Percentiles rank a stretch among this genome's conserved stretches.
These are phyloP conservation scores for Spodoptera litura DNA, from an alignment of 1,140 invertebrate genomes.

Conservation along the genomic window DNA sequence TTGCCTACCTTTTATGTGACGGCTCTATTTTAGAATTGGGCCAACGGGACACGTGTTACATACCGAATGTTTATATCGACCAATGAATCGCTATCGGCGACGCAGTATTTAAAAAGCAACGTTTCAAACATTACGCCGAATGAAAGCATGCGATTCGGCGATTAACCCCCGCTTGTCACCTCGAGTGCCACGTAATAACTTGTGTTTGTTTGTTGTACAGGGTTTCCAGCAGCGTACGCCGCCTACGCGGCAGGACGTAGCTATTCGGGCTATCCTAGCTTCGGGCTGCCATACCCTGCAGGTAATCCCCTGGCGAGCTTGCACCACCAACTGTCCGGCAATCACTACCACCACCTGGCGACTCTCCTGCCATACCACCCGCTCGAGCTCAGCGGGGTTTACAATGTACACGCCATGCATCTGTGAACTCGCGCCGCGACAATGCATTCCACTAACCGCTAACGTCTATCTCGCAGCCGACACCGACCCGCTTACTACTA, in stretches of 20 bases:
- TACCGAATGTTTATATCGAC: conserved; percentile 62
- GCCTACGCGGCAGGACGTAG: conserved; percentile 97
- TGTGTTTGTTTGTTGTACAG: conserved; percentile 88
- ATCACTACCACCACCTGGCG: conserved; percentile 88
- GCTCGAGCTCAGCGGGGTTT: conserved; percentile 88
- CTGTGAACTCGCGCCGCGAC: conserved; percentile 89
- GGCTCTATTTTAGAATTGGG: conserved; percentile 77
- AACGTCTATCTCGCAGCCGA: conserved; percentile 65
- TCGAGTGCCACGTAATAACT: conserved; percentile 54
- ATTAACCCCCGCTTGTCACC: conserved; percentile 58
- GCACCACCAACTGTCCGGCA: conserved; percentile 89
- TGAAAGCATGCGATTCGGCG: conserved; percentile 61
- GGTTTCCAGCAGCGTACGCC: conserved; percentile 97
- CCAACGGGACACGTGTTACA: conserved; percentile 68
- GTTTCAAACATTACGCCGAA: conserved; percentile 51
- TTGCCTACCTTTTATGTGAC: conserved; percentile 74
- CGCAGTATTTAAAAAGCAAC: conserved; percentile 50
- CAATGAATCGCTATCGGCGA: conserved; percentile 55
- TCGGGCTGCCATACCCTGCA: conserved; percentile 98
- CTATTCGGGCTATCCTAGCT: conserved; percentile 98
- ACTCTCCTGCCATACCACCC: conserved; percentile 89
- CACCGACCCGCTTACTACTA: conserved; percentile 71
- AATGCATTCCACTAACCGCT: conserved; percentile 85
- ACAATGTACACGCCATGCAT: conserved; percentile 92
- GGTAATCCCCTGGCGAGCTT: conserved; percentile 94